phyloP scores from a whole-genome alignment of 2,113 vertebrate species.

The Gorsachius goisagi region DNA sequence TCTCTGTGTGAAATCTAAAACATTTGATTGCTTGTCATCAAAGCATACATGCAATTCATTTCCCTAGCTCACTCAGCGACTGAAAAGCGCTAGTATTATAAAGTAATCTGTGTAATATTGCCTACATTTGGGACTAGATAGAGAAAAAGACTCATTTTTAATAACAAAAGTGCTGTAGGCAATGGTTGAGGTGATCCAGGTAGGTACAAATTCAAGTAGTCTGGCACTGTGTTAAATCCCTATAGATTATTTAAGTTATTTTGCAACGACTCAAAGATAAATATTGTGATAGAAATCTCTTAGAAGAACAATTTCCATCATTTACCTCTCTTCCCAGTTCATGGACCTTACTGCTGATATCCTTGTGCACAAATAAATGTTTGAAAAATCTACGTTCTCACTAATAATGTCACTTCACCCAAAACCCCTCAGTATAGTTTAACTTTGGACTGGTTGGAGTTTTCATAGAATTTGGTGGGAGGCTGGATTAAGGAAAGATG shows the following conservation, averaged over 20 bases:
- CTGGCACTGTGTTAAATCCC: conserved; percentile 26
- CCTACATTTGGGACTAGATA: conserved; percentile 1
- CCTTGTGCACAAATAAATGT: background rate
- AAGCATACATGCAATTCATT: conserved; percentile 21
- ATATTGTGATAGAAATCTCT: background rate
- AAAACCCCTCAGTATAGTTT: background rate
- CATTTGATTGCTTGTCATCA: conserved; percentile 49
- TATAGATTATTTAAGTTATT: conserved; percentile 15
- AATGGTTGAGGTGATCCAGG: background rate
- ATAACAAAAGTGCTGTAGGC: conserved; percentile 52
- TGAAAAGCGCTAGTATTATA: conserved; percentile 41
- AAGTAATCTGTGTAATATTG: conserved; percentile 53
- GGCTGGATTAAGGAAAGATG: background rate
- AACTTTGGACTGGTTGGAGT: background rate
- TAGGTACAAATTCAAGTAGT: conserved; percentile 35
- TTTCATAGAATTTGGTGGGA: background rate
- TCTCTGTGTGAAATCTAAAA: conserved; percentile 54
- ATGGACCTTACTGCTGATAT: background rate
- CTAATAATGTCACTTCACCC: background rate
- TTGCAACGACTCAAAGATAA: conserved; percentile 6
- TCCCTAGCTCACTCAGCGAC: background rate
- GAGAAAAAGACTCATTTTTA: conserved; percentile 32
- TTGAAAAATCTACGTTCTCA: background rate
- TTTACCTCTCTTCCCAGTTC: background rate
- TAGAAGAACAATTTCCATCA: background rate